phyloP scores from a whole-genome alignment of 2,888 invertebrate genomes.

The Busseola fusca region DNA sequence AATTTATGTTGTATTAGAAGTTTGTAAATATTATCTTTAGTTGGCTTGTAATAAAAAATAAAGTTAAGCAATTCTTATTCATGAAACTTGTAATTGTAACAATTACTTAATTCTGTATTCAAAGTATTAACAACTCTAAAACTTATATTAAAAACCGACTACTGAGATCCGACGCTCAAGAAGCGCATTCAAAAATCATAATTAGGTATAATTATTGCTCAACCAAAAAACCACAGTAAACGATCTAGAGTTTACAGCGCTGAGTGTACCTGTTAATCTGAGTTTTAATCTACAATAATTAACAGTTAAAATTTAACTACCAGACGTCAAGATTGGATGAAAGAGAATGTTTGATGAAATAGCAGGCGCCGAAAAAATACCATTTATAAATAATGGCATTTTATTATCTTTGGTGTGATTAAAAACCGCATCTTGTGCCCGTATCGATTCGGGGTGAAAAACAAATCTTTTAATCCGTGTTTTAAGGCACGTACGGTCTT shows the following conservation, averaged over 20 bases:
- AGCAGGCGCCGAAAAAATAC: constrained; percentile 37
- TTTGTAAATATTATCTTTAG: too few species aligned
- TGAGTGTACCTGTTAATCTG: constrained; percentile 51
- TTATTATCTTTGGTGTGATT: constrained; percentile 42
- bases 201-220: constrained; percentile 47
- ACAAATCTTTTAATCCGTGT: constrained; percentile 10
- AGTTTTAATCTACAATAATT: constrained; percentile 60
- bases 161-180: constrained; percentile 35
- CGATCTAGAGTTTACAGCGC: constrained; percentile 53
- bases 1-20: too few species aligned
- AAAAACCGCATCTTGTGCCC: constrained; percentile 11
- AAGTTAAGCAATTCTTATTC: constrained; percentile 1
- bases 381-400: constrained; percentile 31
- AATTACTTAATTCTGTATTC: background rate
- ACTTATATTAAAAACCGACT: constrained; percentile 26
- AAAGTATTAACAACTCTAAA: background rate
- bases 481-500: background rate
- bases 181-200: constrained; percentile 51
- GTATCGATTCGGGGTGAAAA: constrained; percentile 2
- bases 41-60: too few species aligned
- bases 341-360: constrained; percentile 31
- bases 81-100: background rate
- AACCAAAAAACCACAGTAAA: constrained; percentile 49
- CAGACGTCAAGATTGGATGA: constrained; percentile 44
- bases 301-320: constrained; percentile 56